A percentile compares a stretch with the other conserved stretches of the same genome.
Conservation (phyloP, 2,113 vertebrate species). For the Pelecanoides urinatrix region DNA sequence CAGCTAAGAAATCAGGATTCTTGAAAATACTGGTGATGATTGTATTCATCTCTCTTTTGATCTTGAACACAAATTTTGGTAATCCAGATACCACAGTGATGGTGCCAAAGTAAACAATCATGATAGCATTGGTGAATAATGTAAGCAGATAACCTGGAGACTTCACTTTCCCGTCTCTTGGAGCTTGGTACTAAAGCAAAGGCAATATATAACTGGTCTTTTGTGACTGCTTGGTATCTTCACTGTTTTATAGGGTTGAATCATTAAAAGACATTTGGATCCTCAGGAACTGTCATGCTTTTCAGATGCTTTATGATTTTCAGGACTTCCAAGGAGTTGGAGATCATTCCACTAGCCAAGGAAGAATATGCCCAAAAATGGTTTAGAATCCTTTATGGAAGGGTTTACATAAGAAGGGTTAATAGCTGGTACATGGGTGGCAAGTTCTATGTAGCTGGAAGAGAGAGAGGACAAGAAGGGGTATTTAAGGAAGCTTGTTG, state of each 20-base stretch:
- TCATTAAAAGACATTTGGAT: background rate
- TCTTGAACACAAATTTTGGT: background rate
- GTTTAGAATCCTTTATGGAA: background rate
- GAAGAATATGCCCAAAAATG: background rate
- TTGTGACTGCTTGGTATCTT: background rate
- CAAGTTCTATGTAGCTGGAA: background rate
- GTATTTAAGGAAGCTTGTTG: background rate
- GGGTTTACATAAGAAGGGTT: background rate
- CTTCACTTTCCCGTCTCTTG: background rate
- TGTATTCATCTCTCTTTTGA: background rate
- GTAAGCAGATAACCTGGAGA: background rate
- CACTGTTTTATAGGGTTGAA: background rate
- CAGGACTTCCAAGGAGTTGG: background rate
- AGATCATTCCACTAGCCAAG: background rate
- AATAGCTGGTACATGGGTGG: background rate
- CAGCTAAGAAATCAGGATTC: background rate
- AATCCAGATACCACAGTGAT: background rate
- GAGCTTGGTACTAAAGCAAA: background rate
- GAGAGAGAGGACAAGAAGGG: background rate
- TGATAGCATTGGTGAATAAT: background rate
- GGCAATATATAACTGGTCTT: background rate
- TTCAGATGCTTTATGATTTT: background rate
- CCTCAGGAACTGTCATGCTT: background rate
- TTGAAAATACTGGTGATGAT: background rate
- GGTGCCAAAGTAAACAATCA: background rate